phyloP scores from a whole-genome alignment of 23 tunicate genomes.

The Pegea sp. region DNA sequence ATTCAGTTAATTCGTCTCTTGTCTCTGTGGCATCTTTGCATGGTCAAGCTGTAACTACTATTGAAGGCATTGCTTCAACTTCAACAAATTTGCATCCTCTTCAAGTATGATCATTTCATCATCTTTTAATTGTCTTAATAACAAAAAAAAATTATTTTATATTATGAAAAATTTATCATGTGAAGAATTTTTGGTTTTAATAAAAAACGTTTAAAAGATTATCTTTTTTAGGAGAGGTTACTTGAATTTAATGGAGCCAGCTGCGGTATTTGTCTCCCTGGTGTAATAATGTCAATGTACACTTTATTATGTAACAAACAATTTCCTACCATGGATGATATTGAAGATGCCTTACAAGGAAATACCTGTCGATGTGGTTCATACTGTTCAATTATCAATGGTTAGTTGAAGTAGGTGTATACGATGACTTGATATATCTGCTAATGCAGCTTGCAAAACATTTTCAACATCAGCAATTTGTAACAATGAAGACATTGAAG shows the following conservation, averaged over 20 bases:
- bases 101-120: conserved; percentile 51
- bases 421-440: too few relatives aligned
- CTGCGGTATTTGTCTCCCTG: conserved; percentile 98
- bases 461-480: too few relatives aligned
- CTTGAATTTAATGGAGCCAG: conserved; percentile 81
- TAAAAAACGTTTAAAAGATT: too few relatives aligned
- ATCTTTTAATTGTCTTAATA: too few relatives aligned
- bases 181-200: too few relatives aligned
- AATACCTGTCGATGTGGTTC: conserved; percentile 94
- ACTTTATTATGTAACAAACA: conserved; percentile 70
- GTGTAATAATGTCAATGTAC: conserved; percentile 98
- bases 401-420: too few relatives aligned
- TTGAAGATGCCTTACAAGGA: conserved; percentile 76
- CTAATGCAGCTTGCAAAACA: too few relatives aligned
- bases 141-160: too few relatives aligned
- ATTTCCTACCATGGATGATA: conserved; percentile 35
- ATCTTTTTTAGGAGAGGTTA: conserved; percentile 32
- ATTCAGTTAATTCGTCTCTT: conserved; percentile 72
- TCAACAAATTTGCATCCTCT: conserved; percentile 68
- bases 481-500: too few relatives aligned
- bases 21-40: conserved; percentile 71
- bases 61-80: conserved; percentile 91
- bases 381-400: conserved; percentile 77
- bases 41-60: conserved; percentile 72
- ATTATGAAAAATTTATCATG: too few relatives aligned